Evolutionary conservation across 2,113 vertebrate species (phyloP).

Genomic region (Butastur rufipennis): DNA sequence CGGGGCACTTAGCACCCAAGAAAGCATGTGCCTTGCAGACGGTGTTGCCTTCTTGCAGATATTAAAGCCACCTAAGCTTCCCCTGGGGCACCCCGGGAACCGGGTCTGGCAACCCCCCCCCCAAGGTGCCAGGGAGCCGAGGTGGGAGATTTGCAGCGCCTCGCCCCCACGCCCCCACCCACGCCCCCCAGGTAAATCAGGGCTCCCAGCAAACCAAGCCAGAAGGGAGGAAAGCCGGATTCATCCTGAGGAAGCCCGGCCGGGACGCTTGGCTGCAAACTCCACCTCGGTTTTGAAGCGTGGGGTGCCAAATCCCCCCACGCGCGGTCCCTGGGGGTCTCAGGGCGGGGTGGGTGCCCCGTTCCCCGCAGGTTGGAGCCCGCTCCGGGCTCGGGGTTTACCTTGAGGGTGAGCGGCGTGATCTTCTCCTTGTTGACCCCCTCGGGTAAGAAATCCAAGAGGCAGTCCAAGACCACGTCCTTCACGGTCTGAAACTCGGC

Average conservation of each 20-base stretch:
- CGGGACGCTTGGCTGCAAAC: background rate
- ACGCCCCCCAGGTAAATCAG: background rate
- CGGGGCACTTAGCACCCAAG: background rate
- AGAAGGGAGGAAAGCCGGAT: background rate
- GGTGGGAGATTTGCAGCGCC: background rate
- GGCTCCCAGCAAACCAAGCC: background rate
- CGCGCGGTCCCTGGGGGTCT: background rate
- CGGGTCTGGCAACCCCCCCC: background rate
- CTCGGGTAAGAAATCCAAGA: constrained; percentile 96
- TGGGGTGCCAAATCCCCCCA: background rate
- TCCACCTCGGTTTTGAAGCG: background rate
- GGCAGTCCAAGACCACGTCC: constrained; percentile 96
- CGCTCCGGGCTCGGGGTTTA: constrained; percentile 58
- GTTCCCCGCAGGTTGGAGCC: background rate
- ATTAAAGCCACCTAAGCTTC: background rate
- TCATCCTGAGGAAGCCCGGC: background rate
- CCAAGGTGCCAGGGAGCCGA: background rate
- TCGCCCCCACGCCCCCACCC: background rate
- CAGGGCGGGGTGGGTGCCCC: background rate
- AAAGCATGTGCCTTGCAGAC: background rate
- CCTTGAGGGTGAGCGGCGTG: constrained; percentile 93
- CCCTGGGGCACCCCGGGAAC: background rate
- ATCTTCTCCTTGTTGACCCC: constrained; percentile 98
- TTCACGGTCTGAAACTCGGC: constrained; percentile 95
- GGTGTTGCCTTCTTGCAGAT: background rate